Base-by-base conservation (phyloP, 2,888 invertebrate species). In the Sinhomidia bicolor region DNA sequence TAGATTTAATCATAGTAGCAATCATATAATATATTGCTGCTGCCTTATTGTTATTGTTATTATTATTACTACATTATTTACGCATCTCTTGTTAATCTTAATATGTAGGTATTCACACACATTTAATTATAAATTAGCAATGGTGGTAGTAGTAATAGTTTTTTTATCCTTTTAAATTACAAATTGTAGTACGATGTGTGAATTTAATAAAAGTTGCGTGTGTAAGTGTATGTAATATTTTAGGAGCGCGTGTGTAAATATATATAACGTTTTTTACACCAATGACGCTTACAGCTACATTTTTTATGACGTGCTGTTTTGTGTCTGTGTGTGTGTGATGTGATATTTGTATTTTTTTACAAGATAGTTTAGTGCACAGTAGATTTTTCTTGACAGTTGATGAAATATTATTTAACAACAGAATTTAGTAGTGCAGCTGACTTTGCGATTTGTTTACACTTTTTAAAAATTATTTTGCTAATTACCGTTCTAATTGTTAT, bases 371-470 rank as follows among this genome's bases (percentile, higher is more conserved):
- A 57, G 79, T 60, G 44, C 60, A 60, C 41, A 79, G 44, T 47
- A 74, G n/a, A 10, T 68, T 74, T 47, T 51, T 17, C 10, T 44
- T 44, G 17, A 71, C 41, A 17, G 36, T 71, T n/a, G n/a, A 20
- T 47, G 2, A 76, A 26, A 51, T 26, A 51, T 54, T 74, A 26
- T 26, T 23, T 23, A 57, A 41, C 44, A 71, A 47, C 44, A 74
- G 12, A 41, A 44, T 71, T 36, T 36, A 41, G 47, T 23, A 47
- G 84, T 84, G 84, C 76, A 84, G 84, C 60, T 41, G 41, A n/a
- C 26, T 36, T 79, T 32, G 84, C 76, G 60, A 36, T 76, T 41
- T 60, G 23, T 23, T 32, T 29, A 54, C 12, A 10, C 12, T 32
- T 36, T 68, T n/a, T 36, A n/a, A n/a, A n/a, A n/a, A n/a, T n/a